Percentiles rank a stretch among this genome's conserved stretches.
phyloP scores from a whole-genome alignment of 1,140 invertebrate genomes.

The Venustaconcha ellipsiformis region DNA sequence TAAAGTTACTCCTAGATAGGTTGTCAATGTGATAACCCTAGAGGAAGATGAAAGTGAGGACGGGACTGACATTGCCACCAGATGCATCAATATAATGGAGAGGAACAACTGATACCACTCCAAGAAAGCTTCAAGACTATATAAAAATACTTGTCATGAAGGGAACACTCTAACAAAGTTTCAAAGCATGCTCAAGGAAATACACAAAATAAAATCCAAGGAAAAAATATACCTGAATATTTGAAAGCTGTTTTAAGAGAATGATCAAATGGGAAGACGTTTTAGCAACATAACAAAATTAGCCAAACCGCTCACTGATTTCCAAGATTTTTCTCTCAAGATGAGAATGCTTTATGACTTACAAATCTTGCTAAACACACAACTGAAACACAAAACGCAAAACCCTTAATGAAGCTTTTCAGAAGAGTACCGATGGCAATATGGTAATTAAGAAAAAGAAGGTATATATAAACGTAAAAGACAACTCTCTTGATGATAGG shows the following conservation, averaged over 20 bases:
- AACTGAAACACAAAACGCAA: constrained; percentile 32
- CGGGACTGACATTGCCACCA: not conserved
- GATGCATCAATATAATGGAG: not conserved
- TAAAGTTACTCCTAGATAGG: no score
- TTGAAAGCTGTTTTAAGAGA: not conserved
- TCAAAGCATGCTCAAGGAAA: not conserved
- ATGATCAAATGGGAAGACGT: not conserved
- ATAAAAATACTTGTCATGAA: not conserved
- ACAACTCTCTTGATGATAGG: constrained; percentile 34
- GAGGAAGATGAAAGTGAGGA: no score
- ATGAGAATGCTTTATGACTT: no score
- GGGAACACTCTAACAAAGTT: not conserved
- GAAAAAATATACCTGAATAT: not conserved
- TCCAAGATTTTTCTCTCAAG: constrained; percentile 3
- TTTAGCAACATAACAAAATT: constrained; percentile 1
- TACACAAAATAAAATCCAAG: no score
- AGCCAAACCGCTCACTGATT: constrained; percentile 2
- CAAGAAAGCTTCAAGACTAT: not conserved
- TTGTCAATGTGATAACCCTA: no score
- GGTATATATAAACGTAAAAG: not conserved
- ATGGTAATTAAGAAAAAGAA: not conserved
- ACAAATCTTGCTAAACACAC: constrained; percentile 6
- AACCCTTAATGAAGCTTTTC: constrained; percentile 29
- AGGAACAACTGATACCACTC: not conserved
- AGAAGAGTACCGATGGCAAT: constrained; percentile 31